Conservation (phyloP, 2,888 invertebrate species). For the Xestia xanthographa region DNA sequence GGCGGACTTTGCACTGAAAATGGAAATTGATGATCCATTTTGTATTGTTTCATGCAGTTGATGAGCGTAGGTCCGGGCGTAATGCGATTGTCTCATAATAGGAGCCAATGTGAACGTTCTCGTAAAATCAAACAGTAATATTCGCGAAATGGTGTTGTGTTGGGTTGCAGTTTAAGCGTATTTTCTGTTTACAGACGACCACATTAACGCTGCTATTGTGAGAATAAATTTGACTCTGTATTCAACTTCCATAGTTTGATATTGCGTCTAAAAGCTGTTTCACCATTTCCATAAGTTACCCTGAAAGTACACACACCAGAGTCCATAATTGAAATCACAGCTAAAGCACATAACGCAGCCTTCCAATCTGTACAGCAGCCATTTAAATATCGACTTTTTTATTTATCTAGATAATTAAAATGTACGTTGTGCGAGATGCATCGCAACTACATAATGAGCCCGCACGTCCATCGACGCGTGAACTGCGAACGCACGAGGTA, state of each 20-base stretch:
- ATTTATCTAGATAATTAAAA: constrained; percentile 66
- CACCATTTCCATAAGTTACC: not conserved
- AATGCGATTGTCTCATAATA: constrained; percentile 12
- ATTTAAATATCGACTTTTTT: constrained; percentile 56
- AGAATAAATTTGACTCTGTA: constrained; percentile 12
- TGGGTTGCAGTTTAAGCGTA: constrained; percentile 9
- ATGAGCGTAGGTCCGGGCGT: not conserved
- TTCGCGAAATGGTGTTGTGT: constrained; percentile 39
- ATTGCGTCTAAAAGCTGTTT: not conserved
- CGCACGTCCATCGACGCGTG: constrained; percentile 69
- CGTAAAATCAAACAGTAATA: constrained; percentile 29
- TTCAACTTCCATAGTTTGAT: not conserved
- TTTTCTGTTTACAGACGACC: constrained; percentile 12
- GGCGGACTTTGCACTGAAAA: constrained; percentile 14
- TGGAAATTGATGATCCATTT: constrained; percentile 25
- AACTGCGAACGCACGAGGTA: constrained; percentile 47
- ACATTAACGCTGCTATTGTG: constrained; percentile 24
- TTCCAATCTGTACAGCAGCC: constrained; percentile 26
- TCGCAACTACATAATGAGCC: constrained; percentile 62
- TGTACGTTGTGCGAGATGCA: constrained; percentile 44
- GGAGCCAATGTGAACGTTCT: not conserved
- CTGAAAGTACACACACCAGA: not conserved
- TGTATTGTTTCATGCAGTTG: constrained; percentile 9
- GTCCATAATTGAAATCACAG: not conserved
- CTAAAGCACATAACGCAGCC: constrained; percentile 11